These are phyloP conservation scores for Aphodius granarius DNA, from an alignment of 2,888 invertebrate species.

Conservation along the genomic window DNA sequence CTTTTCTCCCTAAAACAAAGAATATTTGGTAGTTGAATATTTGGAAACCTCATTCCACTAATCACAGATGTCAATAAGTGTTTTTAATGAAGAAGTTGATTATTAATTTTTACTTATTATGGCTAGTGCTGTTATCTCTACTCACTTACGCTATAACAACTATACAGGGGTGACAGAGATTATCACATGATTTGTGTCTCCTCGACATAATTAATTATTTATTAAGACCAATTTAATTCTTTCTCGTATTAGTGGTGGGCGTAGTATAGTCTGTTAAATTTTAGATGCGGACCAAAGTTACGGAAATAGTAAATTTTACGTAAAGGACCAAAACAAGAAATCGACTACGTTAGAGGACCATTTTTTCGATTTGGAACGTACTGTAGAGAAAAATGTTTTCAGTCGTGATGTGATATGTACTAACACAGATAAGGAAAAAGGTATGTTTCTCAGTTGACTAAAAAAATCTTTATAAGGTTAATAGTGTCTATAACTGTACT, in stretches of 20 bases:
- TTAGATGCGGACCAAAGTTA: constrained; percentile 47
- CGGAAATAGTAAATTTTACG: constrained; percentile 67
- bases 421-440: constrained; percentile 66
- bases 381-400: constrained; percentile 77
- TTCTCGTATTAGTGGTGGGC: too few relatives aligned
- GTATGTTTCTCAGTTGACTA: constrained; percentile 37
- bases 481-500: constrained; percentile 10
- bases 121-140: too few relatives aligned
- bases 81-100: too few relatives aligned
- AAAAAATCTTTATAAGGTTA: background rate
- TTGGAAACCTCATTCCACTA: background rate
- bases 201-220: too few relatives aligned
- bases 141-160: too few relatives aligned
- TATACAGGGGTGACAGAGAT: too few relatives aligned
- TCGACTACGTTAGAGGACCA: constrained; percentile 64
- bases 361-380: constrained; percentile 88
- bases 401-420: constrained; percentile 82
- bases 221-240: too few relatives aligned
- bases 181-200: too few relatives aligned
- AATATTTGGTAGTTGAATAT: background rate
- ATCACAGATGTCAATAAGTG: background rate
- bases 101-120: too few relatives aligned
- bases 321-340: constrained; percentile 53
- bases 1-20: constrained; percentile 5
- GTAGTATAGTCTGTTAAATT: constrained; percentile 16